Base-by-base conservation (phyloP, 1,140 invertebrate species). In the Tetraneura akinire region DNA sequence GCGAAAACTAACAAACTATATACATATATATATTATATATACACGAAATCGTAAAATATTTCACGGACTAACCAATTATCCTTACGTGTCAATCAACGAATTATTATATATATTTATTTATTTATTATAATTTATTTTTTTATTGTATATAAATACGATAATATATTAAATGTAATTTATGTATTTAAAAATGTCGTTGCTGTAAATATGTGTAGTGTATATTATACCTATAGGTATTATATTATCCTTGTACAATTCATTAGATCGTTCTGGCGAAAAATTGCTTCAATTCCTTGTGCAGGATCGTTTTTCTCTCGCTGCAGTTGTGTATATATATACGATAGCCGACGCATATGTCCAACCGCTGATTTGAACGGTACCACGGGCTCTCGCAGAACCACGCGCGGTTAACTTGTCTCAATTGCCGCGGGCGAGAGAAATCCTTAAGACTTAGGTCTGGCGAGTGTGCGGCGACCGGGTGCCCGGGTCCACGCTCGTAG, bases 31-130 rank as follows among this genome's bases (percentile, higher is more conserved):
- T n/a, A n/a, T n/a, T n/a, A n/a, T n/a, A n/a, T n/a, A n/a, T n/a
- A n/a, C n/a, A n/a, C n/a, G n/a, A 8, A 55, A 57, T n/a, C 23
- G 23, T 47, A 23, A 26, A 47, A 47, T 68, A 8, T 68, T 68
- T 68, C 66, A 68, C 45, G 66, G 66, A 47, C 21, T 68, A 47
- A 47, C 64, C n/a, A 68, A 68, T 68, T 68, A 23, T 68, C 13
- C n/a, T 45, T 9, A 68, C n/a, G 13, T 23, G 13, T 21, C 37
- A 21, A 23, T 5, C 21, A 21, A 68, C n/a, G 23, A 23, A 26
- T 47, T 68, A 26, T 45, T 3, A 45, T 45, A 3, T 68, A 45
- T 45, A 23, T 68, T 26, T 47, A 45, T 68, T 23, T 47, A 45
- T 26, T 47, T 47, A 47, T 26, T 47, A 68, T 60, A 14, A 29